These are phyloP conservation scores for Poeciliopsis infans DNA, from an alignment of 2,797 vertebrate genomes.

Conservation along the genomic window DNA sequence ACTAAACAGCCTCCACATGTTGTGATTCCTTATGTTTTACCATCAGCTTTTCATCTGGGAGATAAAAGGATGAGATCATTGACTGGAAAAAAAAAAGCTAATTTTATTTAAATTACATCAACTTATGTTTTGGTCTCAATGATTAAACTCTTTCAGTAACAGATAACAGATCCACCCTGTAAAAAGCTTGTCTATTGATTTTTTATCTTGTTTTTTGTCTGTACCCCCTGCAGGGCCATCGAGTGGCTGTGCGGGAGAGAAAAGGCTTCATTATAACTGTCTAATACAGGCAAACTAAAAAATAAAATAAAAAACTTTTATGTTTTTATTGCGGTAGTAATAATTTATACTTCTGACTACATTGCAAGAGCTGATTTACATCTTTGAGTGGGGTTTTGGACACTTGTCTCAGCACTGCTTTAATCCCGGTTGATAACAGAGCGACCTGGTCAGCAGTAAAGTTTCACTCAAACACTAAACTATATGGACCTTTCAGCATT, in stretches of 20 bases:
- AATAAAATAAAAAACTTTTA: not conserved
- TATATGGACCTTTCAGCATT: not conserved
- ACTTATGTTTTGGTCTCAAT: not conserved
- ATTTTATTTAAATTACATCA: not conserved
- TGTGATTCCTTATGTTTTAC: not conserved
- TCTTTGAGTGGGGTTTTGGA: not conserved
- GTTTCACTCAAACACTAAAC: not conserved
- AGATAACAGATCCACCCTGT: not conserved
- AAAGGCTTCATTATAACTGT: not conserved
- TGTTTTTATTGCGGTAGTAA: not conserved
- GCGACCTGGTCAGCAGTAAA: not conserved
- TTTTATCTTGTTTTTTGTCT: not conserved
- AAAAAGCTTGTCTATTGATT: not conserved
- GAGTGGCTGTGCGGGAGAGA: not conserved
- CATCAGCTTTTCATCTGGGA: not conserved
- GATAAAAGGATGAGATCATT: not conserved
- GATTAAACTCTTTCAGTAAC: not conserved
- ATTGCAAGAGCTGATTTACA: not conserved
- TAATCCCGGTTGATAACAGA: slow-evolving; percentile 1
- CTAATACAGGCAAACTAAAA: not conserved
- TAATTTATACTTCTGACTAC: not conserved
- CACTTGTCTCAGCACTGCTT: not conserved
- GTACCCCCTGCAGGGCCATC: not conserved
- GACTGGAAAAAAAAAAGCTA: not conserved
- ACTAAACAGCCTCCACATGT: not conserved